Evolutionary conservation across 1,140 invertebrate genomes (phyloP), one percentile per base, ranked within the genome.

Genomic region (Teleopsis dalmanni): DNA sequence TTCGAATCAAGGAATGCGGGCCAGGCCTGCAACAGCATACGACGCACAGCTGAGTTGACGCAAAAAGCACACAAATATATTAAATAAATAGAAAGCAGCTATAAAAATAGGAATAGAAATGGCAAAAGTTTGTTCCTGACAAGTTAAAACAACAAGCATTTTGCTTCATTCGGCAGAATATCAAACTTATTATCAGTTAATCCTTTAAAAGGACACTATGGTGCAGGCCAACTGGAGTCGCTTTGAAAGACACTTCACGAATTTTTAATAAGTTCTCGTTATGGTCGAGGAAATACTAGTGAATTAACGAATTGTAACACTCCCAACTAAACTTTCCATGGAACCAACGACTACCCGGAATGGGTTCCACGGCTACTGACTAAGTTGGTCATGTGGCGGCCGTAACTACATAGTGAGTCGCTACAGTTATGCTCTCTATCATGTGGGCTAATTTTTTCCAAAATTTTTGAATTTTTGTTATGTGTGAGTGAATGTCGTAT

Each of bases 111-210:
- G 13, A 6, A 21, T 19, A 37, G 4, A 2, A 10, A 21, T 21
- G 22, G 36, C 22, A 16, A 5, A 21, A 13, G 6, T 10, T 21
- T 19, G 36, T 4, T 2, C 19, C 36, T 37, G 18, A 21, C 11
- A 2, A n/a, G n/a, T n/a, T n/a, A n/a, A n/a, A n/a, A n/a, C n/a
- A n/a, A n/a, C n/a, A n/a, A n/a, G n/a, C n/a, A n/a, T n/a, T n/a
- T n/a, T n/a, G n/a, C n/a, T n/a, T n/a, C n/a, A n/a, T n/a, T n/a
- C n/a, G n/a, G n/a, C n/a, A 48, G 23, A 26, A 38, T 35, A 40
- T 48, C 23, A 48, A 48, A 48, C 46, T 40, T 48, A 26, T 48
- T 48, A 48, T 48, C 46, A 48, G 22, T 38, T 48, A 48, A 48
- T 48, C 46, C 46, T 48, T 29, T 23, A 14, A 27, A 48, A 22